Conservation (phyloP, 2,888 invertebrate genomes). For the Pandemis cinnamomeana region DNA sequence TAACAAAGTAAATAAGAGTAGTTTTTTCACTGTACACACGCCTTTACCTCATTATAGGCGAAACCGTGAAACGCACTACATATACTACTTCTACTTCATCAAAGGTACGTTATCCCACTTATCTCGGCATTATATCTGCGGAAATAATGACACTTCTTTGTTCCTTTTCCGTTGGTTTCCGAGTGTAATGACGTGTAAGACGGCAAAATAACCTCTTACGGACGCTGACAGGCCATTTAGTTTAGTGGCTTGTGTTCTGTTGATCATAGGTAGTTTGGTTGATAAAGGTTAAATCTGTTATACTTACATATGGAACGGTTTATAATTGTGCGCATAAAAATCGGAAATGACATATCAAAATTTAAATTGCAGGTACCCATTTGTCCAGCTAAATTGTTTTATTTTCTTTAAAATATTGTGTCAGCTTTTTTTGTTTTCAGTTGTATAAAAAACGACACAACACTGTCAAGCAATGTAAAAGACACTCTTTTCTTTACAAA, state of each 20-base stretch:
- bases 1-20: neutral
- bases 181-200: constrained; percentile 29
- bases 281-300: neutral
- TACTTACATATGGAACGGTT: neutral
- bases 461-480: no score
- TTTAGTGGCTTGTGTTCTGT: constrained; percentile 13
- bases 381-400: no score
- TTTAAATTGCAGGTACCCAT: no score
- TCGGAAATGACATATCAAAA: neutral
- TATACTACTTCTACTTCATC: neutral
- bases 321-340: neutral
- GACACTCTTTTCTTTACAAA: no score
- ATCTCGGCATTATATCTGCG: constrained; percentile 37
- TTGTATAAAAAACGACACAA: no score
- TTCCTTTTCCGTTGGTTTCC: constrained; percentile 38
- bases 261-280: neutral
- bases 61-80: constrained; percentile 5
- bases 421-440: no score
- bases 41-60: neutral
- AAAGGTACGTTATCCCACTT: constrained; percentile 32
- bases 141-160: constrained; percentile 42
- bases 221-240: constrained; percentile 22
- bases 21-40: neutral
- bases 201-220: constrained; percentile 18
- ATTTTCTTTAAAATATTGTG: no score